phyloP scores from a whole-genome alignment of 2,113 vertebrate genomes.

The Asarcornis scutulata region DNA sequence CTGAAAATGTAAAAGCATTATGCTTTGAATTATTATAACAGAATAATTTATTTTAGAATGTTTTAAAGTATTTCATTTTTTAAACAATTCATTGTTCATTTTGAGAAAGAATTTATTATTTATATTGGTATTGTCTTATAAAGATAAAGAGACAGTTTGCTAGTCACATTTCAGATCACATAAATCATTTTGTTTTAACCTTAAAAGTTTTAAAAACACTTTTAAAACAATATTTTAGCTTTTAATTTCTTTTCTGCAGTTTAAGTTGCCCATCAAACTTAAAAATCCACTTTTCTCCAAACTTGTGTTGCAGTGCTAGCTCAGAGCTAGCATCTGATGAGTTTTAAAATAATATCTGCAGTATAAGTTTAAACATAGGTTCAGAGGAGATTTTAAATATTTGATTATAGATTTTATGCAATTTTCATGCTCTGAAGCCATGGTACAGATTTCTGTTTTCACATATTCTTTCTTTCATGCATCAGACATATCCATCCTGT shows the following conservation, averaged over 20 bases:
- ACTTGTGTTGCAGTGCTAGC: neutral
- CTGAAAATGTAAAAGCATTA: neutral
- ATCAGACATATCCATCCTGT: neutral
- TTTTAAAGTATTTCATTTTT: neutral
- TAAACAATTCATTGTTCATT: neutral
- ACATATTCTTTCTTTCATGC: neutral
- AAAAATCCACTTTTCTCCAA: neutral
- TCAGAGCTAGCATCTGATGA: neutral
- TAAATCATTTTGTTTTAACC: neutral
- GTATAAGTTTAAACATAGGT: neutral
- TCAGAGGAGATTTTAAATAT: neutral
- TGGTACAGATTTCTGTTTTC: neutral
- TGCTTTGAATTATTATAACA: neutral
- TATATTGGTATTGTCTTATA: accelerated
- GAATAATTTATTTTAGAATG: neutral
- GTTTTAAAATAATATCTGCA: neutral
- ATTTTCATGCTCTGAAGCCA: neutral
- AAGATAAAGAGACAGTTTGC: accelerated
- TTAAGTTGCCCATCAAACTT: neutral
- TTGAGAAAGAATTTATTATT: neutral
- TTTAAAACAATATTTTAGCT: neutral
- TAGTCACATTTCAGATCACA: neutral
- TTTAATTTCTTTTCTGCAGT: neutral
- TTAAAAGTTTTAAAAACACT: neutral
- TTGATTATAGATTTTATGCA: neutral